Percentiles rank a stretch among this genome's conserved stretches.
Conservation (phyloP, 2,797 vertebrate species). For the Nasua narica region DNA sequence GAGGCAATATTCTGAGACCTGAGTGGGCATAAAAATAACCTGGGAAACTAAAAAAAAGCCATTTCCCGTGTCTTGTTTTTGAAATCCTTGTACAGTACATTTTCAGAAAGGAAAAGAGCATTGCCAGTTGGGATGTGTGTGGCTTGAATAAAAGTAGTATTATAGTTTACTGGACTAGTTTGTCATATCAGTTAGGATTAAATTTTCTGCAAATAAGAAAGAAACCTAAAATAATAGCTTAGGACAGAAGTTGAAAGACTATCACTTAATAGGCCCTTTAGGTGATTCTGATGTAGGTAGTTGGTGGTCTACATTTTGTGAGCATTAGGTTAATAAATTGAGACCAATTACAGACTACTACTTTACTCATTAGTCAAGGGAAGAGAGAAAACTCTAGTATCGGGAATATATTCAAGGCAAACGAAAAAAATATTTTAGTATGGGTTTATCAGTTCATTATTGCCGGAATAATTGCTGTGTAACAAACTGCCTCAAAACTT, state of each 20-base stretch:
- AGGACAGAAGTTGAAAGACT: background rate
- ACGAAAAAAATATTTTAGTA: background rate
- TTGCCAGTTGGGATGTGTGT: background rate
- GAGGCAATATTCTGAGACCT: background rate
- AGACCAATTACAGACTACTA: background rate
- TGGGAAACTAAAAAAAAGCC: background rate
- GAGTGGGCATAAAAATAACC: background rate
- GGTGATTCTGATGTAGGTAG: background rate
- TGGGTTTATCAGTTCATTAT: background rate
- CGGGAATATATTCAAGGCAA: background rate
- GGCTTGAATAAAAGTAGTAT: background rate
- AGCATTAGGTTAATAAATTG: background rate
- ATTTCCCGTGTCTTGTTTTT: background rate
- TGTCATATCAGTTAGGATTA: constrained; percentile 21
- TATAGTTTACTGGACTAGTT: background rate
- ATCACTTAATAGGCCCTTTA: background rate
- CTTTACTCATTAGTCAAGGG: background rate
- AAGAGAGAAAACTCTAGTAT: background rate
- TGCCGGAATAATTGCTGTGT: background rate
- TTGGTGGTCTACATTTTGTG: background rate
- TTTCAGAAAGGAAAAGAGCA: constrained; percentile 26
- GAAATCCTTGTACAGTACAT: background rate
- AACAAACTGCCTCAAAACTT: background rate
- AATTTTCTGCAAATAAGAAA: constrained; percentile 21
- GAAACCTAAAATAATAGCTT: background rate